Conservation (phyloP, 2,113 vertebrate genomes). For the Corvus moneduloides region DNA sequence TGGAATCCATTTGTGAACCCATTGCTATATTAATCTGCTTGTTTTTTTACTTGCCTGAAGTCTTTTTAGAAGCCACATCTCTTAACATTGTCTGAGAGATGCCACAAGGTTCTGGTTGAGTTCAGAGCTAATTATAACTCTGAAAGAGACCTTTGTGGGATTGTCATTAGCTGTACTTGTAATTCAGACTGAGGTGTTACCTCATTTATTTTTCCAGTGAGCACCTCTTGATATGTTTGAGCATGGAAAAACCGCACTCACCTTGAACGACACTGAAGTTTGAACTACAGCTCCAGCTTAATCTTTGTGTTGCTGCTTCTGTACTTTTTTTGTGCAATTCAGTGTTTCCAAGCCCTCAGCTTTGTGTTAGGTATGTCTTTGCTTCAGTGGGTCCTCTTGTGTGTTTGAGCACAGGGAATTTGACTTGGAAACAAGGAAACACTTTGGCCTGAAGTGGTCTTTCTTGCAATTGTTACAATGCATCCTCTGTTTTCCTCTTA, state of each 20-base stretch:
- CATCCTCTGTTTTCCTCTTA: neutral
- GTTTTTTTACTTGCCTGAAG: neutral
- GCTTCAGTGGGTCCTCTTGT: neutral
- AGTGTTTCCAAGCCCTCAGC: neutral
- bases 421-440: neutral
- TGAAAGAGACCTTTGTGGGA: neutral
- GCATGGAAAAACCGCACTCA: neutral
- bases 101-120: neutral
- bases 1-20: neutral
- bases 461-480: neutral
- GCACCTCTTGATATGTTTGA: neutral
- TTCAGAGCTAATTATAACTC: constrained; percentile 1
- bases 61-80: neutral
- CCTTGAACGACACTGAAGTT: neutral
- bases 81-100: neutral
- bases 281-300: neutral
- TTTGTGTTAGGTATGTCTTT: neutral
- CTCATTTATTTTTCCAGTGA: constrained; percentile 34
- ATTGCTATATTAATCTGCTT: neutral
- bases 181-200: neutral
- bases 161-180: constrained; percentile 2
- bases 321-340: neutral
- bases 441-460: neutral
- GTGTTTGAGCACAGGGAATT: neutral
- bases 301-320: neutral